These are phyloP conservation scores for Hesperophylax magnus DNA, from an alignment of 1,140 invertebrate species.

Conservation along the genomic window DNA sequence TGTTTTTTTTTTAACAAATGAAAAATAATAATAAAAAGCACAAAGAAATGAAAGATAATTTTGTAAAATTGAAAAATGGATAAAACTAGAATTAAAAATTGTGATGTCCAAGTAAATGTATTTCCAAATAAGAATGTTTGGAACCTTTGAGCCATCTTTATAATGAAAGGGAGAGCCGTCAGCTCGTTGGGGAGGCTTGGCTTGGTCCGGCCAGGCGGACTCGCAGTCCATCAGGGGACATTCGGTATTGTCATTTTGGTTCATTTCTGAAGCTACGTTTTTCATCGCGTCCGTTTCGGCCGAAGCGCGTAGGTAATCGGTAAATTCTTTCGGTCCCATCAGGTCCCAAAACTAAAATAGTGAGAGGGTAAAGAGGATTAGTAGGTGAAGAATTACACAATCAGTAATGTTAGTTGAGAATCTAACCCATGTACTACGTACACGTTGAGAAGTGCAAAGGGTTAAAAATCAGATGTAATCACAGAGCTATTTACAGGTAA, in stretches of 20 bases:
- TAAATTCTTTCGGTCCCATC: slow-evolving; percentile 46
- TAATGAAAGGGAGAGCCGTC: slow-evolving; percentile 48
- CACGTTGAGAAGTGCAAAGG: too few species aligned
- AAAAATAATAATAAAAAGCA: neutral
- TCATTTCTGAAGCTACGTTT: slow-evolving; percentile 41
- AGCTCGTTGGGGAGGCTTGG: slow-evolving; percentile 27
- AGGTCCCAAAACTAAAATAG: slow-evolving; percentile 54
- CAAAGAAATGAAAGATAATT: neutral
- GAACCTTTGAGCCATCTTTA: slow-evolving; percentile 53
- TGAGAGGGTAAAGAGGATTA: slow-evolving; percentile 33
- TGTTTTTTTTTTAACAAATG: neutral
- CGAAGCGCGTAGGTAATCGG: slow-evolving; percentile 42
- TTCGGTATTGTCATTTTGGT: slow-evolving; percentile 50
- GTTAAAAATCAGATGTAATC: too few species aligned
- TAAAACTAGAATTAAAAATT: neutral
- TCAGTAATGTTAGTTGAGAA: slow-evolving; percentile 13
- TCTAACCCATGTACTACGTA: too few species aligned
- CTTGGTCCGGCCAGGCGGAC: slow-evolving; percentile 35
- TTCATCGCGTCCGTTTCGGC: slow-evolving; percentile 47
- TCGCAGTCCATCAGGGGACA: slow-evolving; percentile 50
- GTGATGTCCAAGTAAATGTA: slow-evolving; percentile 18
- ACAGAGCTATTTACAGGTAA: too few species aligned
- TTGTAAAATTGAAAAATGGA: neutral
- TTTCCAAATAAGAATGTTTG: slow-evolving; percentile 33
- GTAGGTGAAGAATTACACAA: slow-evolving; percentile 6